Evolutionary conservation across 1,140 invertebrate genomes (phyloP), one percentile per base, ranked within the genome.

Genomic region (Zaprionus kolodkinae): DNA sequence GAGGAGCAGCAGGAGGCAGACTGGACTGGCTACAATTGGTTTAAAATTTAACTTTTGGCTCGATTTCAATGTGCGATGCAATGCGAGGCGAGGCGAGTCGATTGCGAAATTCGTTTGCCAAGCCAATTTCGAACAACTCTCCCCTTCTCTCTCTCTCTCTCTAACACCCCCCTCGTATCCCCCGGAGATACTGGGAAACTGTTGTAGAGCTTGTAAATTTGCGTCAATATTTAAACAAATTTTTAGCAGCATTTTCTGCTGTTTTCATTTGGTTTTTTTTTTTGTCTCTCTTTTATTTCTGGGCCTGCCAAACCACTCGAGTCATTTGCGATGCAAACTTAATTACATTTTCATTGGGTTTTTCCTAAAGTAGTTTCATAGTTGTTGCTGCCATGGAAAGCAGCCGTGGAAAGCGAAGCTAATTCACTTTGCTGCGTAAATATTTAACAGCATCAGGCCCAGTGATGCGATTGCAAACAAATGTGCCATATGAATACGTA

Each of bases 321-420:
- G 77, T 80, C 77, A 87, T 87, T 87, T 88, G 70, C 27, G 56
- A 88, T 87, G 84, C 84, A 87, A 87, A 87, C 77, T 84, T 88
- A 88, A 87, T 87, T 87, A 89, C 64, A 71, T 72, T 87, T 87
- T 89, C 68, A 87, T 88, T 88, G 63, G 64, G 67, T 72, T 87
- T 80, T 67, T 68, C 55, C 33, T n/a, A 73, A 67, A 66, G 68
- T 85, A 85, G 70, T 81, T 81, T 69, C 62, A 35, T 50, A 50
- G 30, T 43, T 45, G 40, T 45, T n/a, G 40, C 57, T 54, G 27
- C 56, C 21, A 21, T 21, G 21, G 21, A 21, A 21, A 30, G 27
- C 27, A 3, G 27, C 27, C 35, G 55, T 48, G 55, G 36, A 66
- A 81, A 78, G 55, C 63, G 60, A 61, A 79, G 71, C 76, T 71